Base-by-base conservation (phyloP, 2,113 vertebrate species). In the Oenanthe melanoleuca region DNA sequence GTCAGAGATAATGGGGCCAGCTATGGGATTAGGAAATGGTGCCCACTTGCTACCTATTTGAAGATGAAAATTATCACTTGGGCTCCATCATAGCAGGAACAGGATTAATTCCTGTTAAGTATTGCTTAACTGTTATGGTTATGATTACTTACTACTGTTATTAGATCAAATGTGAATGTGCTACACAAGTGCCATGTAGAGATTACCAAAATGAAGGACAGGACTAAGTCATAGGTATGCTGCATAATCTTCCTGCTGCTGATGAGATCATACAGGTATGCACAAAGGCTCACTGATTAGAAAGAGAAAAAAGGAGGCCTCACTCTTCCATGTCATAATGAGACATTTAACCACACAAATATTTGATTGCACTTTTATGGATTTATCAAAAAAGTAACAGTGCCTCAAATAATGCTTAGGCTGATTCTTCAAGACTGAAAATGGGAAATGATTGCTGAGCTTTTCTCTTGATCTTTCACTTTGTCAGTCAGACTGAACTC, bases 281-380 rank as follows among this genome's bases (percentile, higher is more conserved):
- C 63, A 75, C 74, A 93, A 91, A 87, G 29, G 50, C 49, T 86
- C 23, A 5, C 83, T 87, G 89, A 92, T 92, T 85, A 75, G 14
- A 85, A 75, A 79, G 40, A 47, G 8, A 20, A 7, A 69, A 71
- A 87, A 65, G 61, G 71, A 82, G 28, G 9, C 57, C 84, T 88
- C 0, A 0, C 21, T 50, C 14, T 47, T 81, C 40, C 42, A 15
- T 31, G 22, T 72, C 65, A 69, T 33, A 82, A 57, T 70, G 59
- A 33, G 34, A 53, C 34, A 20, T 70, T 89, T 72, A 84, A 42
- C 47, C 3, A 3, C 73, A 55, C 8, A 88, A 95, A 70, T 63
- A 92, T 66, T 78, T 75, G 49, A 66, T 77, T 74, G 16, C 67
- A 47, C 23, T 83, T 88, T 64, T 42, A 74, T 40, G 14, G 34